Conservation (phyloP, 1,140 invertebrate species). For the Lepidurus packardi region DNA sequence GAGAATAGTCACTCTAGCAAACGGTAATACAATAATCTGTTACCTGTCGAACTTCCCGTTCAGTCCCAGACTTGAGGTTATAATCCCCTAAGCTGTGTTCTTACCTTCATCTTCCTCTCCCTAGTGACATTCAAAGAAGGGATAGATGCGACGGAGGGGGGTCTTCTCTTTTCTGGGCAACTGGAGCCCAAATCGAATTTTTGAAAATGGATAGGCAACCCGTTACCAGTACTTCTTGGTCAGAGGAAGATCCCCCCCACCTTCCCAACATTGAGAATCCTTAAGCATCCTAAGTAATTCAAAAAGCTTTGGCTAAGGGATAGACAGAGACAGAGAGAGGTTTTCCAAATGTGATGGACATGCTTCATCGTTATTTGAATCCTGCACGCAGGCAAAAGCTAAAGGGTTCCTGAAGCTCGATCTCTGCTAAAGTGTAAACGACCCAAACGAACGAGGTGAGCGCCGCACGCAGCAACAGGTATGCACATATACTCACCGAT, state of each 20-base stretch:
- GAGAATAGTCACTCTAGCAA: not conserved
- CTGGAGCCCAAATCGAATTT: too few relatives aligned
- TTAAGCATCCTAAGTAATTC: too few relatives aligned
- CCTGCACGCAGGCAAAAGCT: not conserved
- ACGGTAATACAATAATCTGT: not conserved
- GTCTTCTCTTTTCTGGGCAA: too few relatives aligned
- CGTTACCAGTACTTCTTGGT: too few relatives aligned
- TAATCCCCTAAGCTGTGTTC: not conserved
- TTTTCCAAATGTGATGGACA: not conserved
- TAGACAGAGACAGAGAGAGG: too few relatives aligned
- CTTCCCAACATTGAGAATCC: too few relatives aligned
- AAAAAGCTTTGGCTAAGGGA: too few relatives aligned
- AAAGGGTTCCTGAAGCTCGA: too few relatives aligned
- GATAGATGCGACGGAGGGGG: not conserved
- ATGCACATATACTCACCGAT: not conserved
- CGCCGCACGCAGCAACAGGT: not conserved
- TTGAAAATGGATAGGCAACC: too few relatives aligned
- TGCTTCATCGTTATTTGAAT: constrained; percentile 14
- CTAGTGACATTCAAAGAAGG: not conserved
- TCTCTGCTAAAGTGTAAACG: not conserved
- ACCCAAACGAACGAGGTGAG: not conserved
- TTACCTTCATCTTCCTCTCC: not conserved
- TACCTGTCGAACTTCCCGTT: not conserved
- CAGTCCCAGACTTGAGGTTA: not conserved
- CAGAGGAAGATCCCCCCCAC: too few relatives aligned